Evolutionary conservation across 1,140 invertebrate species (phyloP), one percentile per base, ranked within the genome.

Genomic region (Bombus waltoni): DNA sequence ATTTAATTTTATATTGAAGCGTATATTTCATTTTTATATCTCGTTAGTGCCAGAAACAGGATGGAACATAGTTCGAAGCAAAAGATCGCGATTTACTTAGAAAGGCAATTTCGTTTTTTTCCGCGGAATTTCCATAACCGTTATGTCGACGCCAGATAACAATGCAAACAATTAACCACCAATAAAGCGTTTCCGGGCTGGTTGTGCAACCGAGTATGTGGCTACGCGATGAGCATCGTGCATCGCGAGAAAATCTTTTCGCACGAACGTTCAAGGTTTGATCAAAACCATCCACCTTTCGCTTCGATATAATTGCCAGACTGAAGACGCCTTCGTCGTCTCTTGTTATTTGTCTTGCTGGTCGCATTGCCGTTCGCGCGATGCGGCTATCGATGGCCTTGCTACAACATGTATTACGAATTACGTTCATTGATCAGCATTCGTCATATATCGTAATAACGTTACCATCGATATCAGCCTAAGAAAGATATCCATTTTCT

Each of bases 101-200:
- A 80, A 85, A 80, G 68, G 68, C 35, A 35, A 42, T 59, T 85
- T 85, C 25, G n/a, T 47, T 80, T 78, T 68, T 87, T 84, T 40
- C 66, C 74, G 38, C 18, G 44, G 40, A 66, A 80, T 84, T 66
- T 84, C 81, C 81, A 66, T 82, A 79, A 85, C 82, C 81, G 68
- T 80, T 85, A 81, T 85, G 62, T 47, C 77, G 77, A 22, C n/a
- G 72, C n/a, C 70, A 75, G 76, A 72, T 59, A 88, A 90, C 78
- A 81, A 86, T 86, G 83, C 66, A 32, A 81, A 86, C 83, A 86
- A 91, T 90, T 90, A 86, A 81, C 42, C 89, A 74, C 44, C 87
- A 85, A 87, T 90, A 72, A 88, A 84, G 74, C 77, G 68, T 88
- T 93, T 92, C 91, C 91, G 88, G 90, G 75, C 82, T 71, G 42